Evolutionary conservation across 2,113 vertebrate species (phyloP).

Genomic region (Speoplatyrhinus poulsoni): DNA sequence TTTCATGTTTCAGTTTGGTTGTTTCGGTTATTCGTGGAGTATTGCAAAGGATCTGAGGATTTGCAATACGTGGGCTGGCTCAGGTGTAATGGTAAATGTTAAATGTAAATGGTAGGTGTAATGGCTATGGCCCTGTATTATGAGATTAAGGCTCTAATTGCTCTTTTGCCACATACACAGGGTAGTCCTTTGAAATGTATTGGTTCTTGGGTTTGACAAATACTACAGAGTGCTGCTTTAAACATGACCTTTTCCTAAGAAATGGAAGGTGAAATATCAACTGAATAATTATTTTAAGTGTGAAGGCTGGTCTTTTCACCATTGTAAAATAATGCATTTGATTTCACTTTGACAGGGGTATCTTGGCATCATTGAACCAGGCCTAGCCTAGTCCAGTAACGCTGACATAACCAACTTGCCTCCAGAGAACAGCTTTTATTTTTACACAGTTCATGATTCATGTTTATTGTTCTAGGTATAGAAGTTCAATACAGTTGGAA

Average conservation of each 20-base stretch:
- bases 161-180: neutral
- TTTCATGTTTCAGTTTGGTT: neutral
- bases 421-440: no score
- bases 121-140: neutral
- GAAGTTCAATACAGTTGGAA: no score
- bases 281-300: slow-evolving; percentile 18
- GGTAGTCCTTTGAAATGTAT: neutral
- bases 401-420: no score
- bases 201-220: neutral
- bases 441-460: no score
- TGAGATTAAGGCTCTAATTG: slow-evolving; percentile 17
- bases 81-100: neutral
- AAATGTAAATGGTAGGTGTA: no score
- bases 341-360: no score
- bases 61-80: neutral
- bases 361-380: no score
- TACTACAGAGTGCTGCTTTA: neutral
- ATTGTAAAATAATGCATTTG: no score
- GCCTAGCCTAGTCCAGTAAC: no score
- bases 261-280: slow-evolving; percentile 12
- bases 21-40: neutral
- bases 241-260: slow-evolving; percentile 1
- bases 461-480: no score
- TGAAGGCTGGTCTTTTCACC: no score
- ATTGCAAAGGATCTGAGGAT: neutral